These are phyloP conservation scores for Catocala fraxini DNA, from an alignment of 2,888 invertebrate genomes.

Conservation along the genomic window DNA sequence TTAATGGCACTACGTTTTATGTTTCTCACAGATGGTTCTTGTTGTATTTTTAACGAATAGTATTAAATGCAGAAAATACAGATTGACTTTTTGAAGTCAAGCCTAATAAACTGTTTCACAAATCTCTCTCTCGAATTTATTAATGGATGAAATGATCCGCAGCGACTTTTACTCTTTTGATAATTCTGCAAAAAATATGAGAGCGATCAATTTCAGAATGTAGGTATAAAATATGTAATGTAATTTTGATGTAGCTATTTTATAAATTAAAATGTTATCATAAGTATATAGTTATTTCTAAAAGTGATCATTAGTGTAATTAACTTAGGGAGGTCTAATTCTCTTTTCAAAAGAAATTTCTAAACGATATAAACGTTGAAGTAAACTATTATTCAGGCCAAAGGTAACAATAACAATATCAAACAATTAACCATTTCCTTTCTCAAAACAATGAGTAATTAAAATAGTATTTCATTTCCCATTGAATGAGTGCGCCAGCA, in stretches of 20 bases:
- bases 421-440: slow-evolving; percentile 25
- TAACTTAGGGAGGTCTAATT: too few species aligned
- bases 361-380: background rate
- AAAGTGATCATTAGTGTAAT: background rate
- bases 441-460: slow-evolving; percentile 44
- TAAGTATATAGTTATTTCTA: background rate
- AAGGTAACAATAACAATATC: slow-evolving; percentile 10
- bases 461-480: slow-evolving; percentile 44
- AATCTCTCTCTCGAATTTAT: slow-evolving; percentile 19
- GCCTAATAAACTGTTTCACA: slow-evolving; percentile 27
- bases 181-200: slow-evolving; percentile 16
- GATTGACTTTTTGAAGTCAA: slow-evolving; percentile 25
- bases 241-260: background rate
- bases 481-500: slow-evolving; percentile 52
- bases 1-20: slow-evolving; percentile 34
- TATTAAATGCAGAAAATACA: slow-evolving; percentile 28
- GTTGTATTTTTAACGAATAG: slow-evolving; percentile 23
- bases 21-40: slow-evolving; percentile 23
- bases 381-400: background rate
- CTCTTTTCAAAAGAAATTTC: too few species aligned
- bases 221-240: slow-evolving; percentile 9
- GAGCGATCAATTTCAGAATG: slow-evolving; percentile 16
- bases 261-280: background rate
- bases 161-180: slow-evolving; percentile 20
- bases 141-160: slow-evolving; percentile 25